Evolutionary conservation across 2,797 vertebrate species (phyloP), one percentile per base, ranked within the genome.

Genomic region (Octomys mimax): DNA sequence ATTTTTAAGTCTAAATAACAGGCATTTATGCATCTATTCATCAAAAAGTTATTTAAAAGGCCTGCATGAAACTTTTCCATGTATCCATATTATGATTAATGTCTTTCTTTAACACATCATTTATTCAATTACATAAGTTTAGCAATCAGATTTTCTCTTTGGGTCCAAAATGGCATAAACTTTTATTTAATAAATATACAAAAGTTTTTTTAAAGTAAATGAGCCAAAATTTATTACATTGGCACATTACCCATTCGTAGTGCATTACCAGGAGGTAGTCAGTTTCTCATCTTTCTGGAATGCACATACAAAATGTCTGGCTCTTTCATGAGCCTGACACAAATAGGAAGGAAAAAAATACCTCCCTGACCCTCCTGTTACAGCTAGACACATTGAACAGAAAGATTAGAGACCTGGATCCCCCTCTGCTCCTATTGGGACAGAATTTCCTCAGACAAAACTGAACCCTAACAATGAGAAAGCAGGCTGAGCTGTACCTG

Each of bases 1-100:
- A 95, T 54, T 96, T 96, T 96, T 98, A 92, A 97, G 95, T 42
- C 13, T 92, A 77, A 98, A 98, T 97, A 97, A 75, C 82, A 96
- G 66, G 71, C 26, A 92, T 89, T 95, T 62, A 94, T 87, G 78
- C 31, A 36, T 96, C 42, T 86, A 64, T 52, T 54, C 70, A 92
- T 94, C 70, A 95, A 93, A 97, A 75, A 10, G 94, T 49, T 87
- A 85, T 86, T 86, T 6, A 73, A 89, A 87, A 85, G 52, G 71
- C 39, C 24, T 59, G 96, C 3, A 7, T 39, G 36, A 89, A 94
- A 85, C 88, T 79, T 87, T 94, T 42, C 31, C 93, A 79, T 28
- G 14, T 24, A 97, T 96, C 93, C 82, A 90, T 12, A 92, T 87
- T 71, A 36, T 52, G 33, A 79, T 77, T 31, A 64, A 1, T 42